Conservation (phyloP, 1,140 invertebrate species). For the Philaenus spumarius region DNA sequence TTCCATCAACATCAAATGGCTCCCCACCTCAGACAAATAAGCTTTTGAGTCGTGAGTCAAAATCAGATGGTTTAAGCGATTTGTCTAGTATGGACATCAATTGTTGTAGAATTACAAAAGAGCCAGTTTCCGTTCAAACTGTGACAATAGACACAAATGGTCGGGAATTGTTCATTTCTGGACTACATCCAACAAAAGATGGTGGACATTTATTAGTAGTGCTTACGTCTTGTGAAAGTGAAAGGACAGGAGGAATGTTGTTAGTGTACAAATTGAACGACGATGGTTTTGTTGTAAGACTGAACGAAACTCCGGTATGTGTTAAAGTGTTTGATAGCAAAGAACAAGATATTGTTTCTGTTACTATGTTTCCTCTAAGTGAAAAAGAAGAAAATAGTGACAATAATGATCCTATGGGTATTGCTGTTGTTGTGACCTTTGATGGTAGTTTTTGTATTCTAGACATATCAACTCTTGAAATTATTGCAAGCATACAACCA, state of each 20-base stretch:
- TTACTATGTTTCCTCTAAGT: constrained; percentile 50
- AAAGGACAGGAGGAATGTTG: constrained; percentile 10
- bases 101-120: constrained; percentile 27
- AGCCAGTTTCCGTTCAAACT: constrained; percentile 42
- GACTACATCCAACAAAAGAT: constrained; percentile 55
- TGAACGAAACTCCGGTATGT: constrained; percentile 53
- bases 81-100: not conserved
- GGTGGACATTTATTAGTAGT: constrained; percentile 56
- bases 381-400: constrained; percentile 37
- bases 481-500: constrained; percentile 50
- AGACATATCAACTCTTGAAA: constrained; percentile 54
- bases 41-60: not conserved
- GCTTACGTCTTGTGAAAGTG: constrained; percentile 39
- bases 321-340: constrained; percentile 47
- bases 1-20: constrained; percentile 40
- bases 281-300: constrained; percentile 41
- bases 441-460: constrained; percentile 63
- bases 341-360: constrained; percentile 48
- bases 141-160: constrained; percentile 35
- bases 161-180: constrained; percentile 45
- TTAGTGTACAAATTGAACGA: constrained; percentile 18
- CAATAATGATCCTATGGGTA: constrained; percentile 33
- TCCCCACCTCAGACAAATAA: constrained; percentile 16
- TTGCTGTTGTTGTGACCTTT: constrained; percentile 51
- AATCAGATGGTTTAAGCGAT: not conserved